A percentile compares a stretch with the other conserved stretches of the same genome.
phyloP scores from a whole-genome alignment of 2,113 vertebrate species.

The Oreochromis aureus region DNA sequence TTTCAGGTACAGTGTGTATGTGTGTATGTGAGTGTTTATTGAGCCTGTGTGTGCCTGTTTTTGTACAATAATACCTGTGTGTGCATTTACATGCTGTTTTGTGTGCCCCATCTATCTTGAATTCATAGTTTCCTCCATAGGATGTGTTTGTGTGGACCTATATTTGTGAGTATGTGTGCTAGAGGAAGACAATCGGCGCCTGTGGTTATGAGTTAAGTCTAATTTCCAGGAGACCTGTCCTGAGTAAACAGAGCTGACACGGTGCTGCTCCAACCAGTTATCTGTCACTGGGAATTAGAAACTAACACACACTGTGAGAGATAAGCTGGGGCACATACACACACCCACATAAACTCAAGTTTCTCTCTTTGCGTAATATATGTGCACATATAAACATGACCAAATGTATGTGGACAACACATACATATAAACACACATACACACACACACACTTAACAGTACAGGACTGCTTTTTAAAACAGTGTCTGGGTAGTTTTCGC shows the following conservation, averaged over 20 bases:
- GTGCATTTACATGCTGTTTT: not conserved
- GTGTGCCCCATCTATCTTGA: not conserved
- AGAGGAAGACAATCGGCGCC: slow-evolving; percentile 31
- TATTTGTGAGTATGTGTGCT: not conserved
- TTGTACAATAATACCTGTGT: not conserved
- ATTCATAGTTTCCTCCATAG: not conserved
- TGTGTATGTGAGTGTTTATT: not conserved
- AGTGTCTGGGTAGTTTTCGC: not conserved
- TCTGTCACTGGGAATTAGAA: slow-evolving; percentile 68
- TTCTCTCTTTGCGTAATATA: not conserved
- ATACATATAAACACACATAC: not conserved
- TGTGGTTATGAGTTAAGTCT: slow-evolving; percentile 65
- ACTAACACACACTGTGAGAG: slow-evolving; percentile 53
- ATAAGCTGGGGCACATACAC: not conserved
- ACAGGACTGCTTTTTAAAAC: not conserved
- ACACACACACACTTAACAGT: not conserved
- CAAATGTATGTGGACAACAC: not conserved
- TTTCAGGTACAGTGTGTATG: slow-evolving; percentile 37
- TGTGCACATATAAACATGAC: not conserved
- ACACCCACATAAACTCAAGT: not conserved
- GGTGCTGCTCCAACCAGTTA: slow-evolving; percentile 47
- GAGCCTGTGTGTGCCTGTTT: not conserved
- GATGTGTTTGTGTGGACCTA: not conserved
- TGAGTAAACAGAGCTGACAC: slow-evolving; percentile 71
- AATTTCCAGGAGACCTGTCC: slow-evolving; percentile 70